These are phyloP conservation scores for Euplexia lucipara DNA, from an alignment of 2,888 invertebrate species.

Conservation along the genomic window DNA sequence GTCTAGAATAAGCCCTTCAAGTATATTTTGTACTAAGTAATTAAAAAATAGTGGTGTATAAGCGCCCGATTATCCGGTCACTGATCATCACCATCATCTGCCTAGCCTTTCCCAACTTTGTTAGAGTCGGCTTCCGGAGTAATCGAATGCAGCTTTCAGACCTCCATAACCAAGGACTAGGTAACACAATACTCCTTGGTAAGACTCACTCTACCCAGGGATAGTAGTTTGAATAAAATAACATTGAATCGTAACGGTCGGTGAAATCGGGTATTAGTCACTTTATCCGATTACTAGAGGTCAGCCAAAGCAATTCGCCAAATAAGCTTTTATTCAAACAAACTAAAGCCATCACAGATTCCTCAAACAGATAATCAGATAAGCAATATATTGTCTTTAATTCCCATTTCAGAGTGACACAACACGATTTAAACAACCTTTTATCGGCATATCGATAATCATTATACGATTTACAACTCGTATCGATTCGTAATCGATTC, in stretches of 20 bases:
- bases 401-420: slow-evolving; percentile 47
- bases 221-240: too few relatives aligned
- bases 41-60: too few relatives aligned
- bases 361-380: slow-evolving; percentile 16
- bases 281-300: neutral
- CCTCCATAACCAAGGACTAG: too few relatives aligned
- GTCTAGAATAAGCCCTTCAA: too few relatives aligned
- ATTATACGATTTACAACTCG: slow-evolving; percentile 74
- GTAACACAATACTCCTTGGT: too few relatives aligned
- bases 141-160: too few relatives aligned
- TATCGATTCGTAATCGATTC: slow-evolving; percentile 78
- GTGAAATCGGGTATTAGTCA: slow-evolving; percentile 16
- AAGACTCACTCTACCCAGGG: too few relatives aligned
- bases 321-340: slow-evolving; percentile 3
- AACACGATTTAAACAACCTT: slow-evolving; percentile 53
- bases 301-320: slow-evolving; percentile 2
- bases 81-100: too few relatives aligned
- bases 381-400: slow-evolving; percentile 25
- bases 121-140: too few relatives aligned
- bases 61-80: too few relatives aligned
- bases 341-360: slow-evolving; percentile 28
- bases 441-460: slow-evolving; percentile 67
- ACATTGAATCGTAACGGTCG: neutral
- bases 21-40: too few relatives aligned
- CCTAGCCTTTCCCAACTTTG: too few relatives aligned